Evolutionary conservation across 2,888 invertebrate species (phyloP), one percentile per base, ranked within the genome.

Genomic region (Hirtodrosophila trivittata): DNA sequence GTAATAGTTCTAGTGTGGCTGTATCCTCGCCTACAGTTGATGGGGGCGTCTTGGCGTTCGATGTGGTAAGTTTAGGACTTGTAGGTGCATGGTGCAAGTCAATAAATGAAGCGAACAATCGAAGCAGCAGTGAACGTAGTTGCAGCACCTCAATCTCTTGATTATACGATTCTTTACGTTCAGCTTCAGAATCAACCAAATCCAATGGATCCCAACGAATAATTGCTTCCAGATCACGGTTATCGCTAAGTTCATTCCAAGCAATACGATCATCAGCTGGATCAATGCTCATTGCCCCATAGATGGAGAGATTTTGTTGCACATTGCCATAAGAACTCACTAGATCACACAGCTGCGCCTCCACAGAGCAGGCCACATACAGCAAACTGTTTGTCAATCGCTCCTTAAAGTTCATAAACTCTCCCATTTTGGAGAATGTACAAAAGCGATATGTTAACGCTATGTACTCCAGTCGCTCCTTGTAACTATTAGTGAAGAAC

Each of bases 401-500:
- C 77, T 95, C 94, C 77, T 95, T 93, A 89, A 98, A 96, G 87
- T 95, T 94, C 84, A 96, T 94, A 89, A 98, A 95, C 90, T 98
- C 98, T 75, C 95, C 94, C 73, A 98, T 93, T 92, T 98, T 97
- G 75, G 95, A 94, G 92, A 98, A 98, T 38, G 98, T 97, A 8
- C 98, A 98, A 91, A 95, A 98, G 89, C 98, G 97, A 92, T 98
- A 98, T 6, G 97, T 96, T 86, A 96, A 94, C 18, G 97, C 96
- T 50, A 98, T 92, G 89, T 97, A 96, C 90, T 98, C 98, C 42
- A 96, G 94, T 84, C 97, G 96, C 91, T 98, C 98, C 91, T 96
- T 97, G 81, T 95, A 95, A 90, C 97, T 97, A 66, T 95, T 94
- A 37, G 95, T 93, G 91, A 97, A 98, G 92, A 98, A 97, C 85